Evolutionary conservation across 2,888 invertebrate species (phyloP), one percentile per base, ranked within the genome.

Genomic region (Heliconius ismenius): DNA sequence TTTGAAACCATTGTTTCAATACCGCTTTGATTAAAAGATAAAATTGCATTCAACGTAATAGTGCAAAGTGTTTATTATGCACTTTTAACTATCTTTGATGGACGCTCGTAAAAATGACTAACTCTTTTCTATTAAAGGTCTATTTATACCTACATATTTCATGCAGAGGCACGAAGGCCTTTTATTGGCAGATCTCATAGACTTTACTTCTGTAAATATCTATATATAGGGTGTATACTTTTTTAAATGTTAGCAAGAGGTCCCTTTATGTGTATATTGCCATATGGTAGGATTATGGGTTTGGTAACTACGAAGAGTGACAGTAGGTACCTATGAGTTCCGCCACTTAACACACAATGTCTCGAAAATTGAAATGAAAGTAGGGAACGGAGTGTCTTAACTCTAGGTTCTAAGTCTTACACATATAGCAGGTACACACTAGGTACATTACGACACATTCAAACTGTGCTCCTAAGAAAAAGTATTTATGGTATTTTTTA

Each of bases 1-100:
- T 54, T 28, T 21, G 21, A 49, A 28, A 69, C 21, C 10, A 6
- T 54, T 54, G 24, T 28, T 69, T 13, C 54, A 36, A 36, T 63
- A 73, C 49, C 69, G 68, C 18, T 26, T 60, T 73, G 39, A 78
- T 76, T 76, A 28, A 49, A 78, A 62, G 78, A 76, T 74, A 76
- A 78, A 32, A 76, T 73, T 76, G 62, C 26, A 18, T 70, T 73
- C 10, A 54, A 54, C n/a, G 32, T 68, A 54, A 64, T 24, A 54
- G 26, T 62, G 28, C n/a, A 62, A 49, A 72, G 43, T 63, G 63
- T 62, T 73, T 73, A 39, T n/a, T 63, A 11, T 36, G 62, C 26
- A 62, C 62, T 63, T 70, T 70, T 58, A 58, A n/a, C 32, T 58
- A 70, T 54, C 21, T 32, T n/a, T 26, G 28, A 21, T 58, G 13